Conservation (phyloP, 2,797 vertebrate species). For the Ctenochaetus hawaiiensis region DNA sequence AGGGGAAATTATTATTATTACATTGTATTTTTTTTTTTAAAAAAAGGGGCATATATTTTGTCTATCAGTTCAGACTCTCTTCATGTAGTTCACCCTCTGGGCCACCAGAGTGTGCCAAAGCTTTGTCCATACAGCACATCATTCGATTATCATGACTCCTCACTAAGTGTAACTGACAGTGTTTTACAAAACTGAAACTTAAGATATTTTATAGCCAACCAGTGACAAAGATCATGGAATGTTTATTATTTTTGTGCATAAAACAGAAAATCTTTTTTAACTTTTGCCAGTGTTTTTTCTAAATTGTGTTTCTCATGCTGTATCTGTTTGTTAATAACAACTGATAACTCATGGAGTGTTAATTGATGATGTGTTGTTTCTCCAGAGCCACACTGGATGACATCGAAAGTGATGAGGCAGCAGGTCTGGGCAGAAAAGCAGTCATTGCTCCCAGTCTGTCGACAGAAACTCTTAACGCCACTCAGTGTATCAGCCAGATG, state of each 20-base stretch:
- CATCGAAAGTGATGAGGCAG: conserved; percentile 82
- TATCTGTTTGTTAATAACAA: neutral
- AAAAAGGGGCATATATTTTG: neutral
- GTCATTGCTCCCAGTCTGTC: conserved; percentile 54
- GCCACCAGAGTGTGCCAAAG: conserved; percentile 26
- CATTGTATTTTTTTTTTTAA: neutral
- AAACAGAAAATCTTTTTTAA: neutral
- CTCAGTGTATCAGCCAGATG: conserved; percentile 82
- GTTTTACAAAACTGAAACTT: neutral
- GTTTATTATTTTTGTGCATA: neutral
- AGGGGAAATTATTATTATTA: neutral
- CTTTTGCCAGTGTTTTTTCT: neutral
- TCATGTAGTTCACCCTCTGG: neutral
- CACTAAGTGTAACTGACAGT: neutral
- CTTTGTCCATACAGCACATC: neutral
- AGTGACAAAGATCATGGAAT: neutral
- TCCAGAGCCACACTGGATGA: conserved; percentile 71
- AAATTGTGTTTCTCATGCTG: neutral
- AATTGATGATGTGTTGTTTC: conserved; percentile 6
- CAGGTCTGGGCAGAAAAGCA: conserved; percentile 60
- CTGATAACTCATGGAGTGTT: neutral
- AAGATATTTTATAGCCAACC: neutral
- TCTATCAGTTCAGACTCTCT: neutral
- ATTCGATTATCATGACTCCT: neutral
- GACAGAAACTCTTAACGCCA: conserved; percentile 63